Base-by-base conservation (phyloP, 2,888 invertebrate genomes). In the Stegophylla sp. region DNA sequence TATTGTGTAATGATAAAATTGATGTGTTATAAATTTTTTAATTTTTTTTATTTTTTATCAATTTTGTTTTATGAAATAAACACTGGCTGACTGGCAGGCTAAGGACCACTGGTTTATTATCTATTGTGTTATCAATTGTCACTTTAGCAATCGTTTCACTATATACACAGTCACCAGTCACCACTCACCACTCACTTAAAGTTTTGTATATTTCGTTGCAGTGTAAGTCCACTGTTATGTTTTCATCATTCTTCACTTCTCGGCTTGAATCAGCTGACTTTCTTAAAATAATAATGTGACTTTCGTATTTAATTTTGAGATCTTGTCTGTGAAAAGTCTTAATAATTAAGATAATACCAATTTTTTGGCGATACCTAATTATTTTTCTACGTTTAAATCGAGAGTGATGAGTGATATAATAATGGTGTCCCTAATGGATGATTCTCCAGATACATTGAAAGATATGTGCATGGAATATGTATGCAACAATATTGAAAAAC, bases 391-490 rank as follows among this genome's bases (percentile, higher is more conserved):
- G 34, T 23, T 41, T 64, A 12, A 51, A 64, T 4, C n/a, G n/a
- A n/a, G n/a, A n/a, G n/a, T 63, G 12, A 28, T 28, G 1, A 66
- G 53, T n/a, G 17, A 53, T 12, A 12, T 20, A 10, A 9, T 34
- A 43, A 10, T 7, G 0, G 4, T 26, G 20, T 28, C n/a, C 28
- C 41, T 15, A 15, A 91, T 91, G 91, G 90, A 89, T 85, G 90
- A 90, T 85, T 90, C 89, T 83, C 91, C 91, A 59, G 87, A 87
- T 85, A 89, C 90, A 83, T 87, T 92, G 76, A 90, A 90, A 86
- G 90, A 90, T 84, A 87, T 89, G 84, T 91, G 91, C 86, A 87
- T 91, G 66, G 90, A 91, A 85, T 89, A 88, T 84, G 90, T 91
- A 83, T 90, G 91, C 85, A n/a, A 79, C 41, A 71, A 79, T 59